Conservation (phyloP, 1,140 invertebrate species). For the Steinernema khuongi region DNA sequence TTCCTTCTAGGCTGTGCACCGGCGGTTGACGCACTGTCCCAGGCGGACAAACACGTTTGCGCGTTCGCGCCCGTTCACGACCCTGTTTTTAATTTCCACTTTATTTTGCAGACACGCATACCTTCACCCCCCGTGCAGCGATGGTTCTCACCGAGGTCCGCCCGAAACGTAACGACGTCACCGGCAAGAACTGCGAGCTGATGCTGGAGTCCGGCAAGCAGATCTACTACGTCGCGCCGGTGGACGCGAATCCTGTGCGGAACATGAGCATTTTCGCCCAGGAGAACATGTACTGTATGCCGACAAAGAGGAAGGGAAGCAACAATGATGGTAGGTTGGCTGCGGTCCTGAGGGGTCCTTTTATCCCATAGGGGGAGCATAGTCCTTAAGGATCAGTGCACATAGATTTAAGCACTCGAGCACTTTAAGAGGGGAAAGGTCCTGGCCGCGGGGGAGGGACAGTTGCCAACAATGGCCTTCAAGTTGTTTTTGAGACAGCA, state of each 20-base stretch:
- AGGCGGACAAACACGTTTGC: background rate
- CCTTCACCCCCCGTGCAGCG: background rate
- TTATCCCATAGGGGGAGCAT: too few species aligned
- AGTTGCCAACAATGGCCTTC: too few species aligned
- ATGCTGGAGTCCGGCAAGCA: slow-evolving; percentile 40
- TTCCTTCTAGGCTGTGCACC: background rate
- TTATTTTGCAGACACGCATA: background rate
- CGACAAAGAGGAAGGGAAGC: slow-evolving; percentile 8
- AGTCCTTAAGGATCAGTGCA: too few species aligned
- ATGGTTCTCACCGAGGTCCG: background rate
- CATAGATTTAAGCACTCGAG: too few species aligned
- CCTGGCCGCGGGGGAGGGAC: too few species aligned
- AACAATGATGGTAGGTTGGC: background rate
- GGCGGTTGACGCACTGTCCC: background rate
- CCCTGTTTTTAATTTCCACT: background rate
- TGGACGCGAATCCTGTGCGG: slow-evolving; percentile 21
- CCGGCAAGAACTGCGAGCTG: slow-evolving; percentile 35
- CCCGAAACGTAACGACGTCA: background rate
- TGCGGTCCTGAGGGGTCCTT: too few species aligned
- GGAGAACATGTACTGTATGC: slow-evolving; percentile 9
- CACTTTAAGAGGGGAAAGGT: too few species aligned
- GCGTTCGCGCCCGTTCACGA: background rate
- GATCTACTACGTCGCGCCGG: slow-evolving; percentile 49
- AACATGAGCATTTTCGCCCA: slow-evolving; percentile 20
- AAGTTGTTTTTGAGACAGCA: too few species aligned